Conservation (phyloP, 2,888 invertebrate genomes). For the Lepidocyrtoides sp. region DNA sequence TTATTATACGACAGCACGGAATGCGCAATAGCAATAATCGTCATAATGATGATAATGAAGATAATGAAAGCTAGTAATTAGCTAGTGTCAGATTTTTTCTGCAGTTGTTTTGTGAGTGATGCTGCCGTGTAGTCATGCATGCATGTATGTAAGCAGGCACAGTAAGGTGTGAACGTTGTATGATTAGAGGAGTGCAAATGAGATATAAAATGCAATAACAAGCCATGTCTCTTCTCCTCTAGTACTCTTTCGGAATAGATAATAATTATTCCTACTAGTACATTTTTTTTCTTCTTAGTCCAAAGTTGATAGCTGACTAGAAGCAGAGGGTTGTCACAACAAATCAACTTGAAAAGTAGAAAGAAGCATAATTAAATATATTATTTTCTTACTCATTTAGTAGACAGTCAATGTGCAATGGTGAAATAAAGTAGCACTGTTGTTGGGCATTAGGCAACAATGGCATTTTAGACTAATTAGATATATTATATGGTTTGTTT, state of each 20-base stretch:
- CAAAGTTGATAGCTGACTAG: neutral
- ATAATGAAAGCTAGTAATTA: slow-evolving; percentile 73
- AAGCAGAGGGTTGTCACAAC: slow-evolving; percentile 54
- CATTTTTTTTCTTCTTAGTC: no score
- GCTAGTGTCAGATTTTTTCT: slow-evolving; percentile 21
- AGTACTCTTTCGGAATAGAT: slow-evolving; percentile 12
- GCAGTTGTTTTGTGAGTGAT: neutral
- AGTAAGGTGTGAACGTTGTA: slow-evolving; percentile 26
- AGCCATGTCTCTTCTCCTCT: neutral
- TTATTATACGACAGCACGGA: neutral
- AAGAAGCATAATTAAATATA: neutral
- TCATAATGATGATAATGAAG: slow-evolving; percentile 50
- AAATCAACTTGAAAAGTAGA: slow-evolving; percentile 57
- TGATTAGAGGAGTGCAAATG: slow-evolving; percentile 47
- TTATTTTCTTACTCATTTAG: neutral
- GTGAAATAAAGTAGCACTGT: neutral
- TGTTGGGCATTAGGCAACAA: neutral
- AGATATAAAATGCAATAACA: slow-evolving; percentile 40
- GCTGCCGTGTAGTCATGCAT: neutral
- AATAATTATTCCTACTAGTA: neutral
- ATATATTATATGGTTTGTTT: neutral
- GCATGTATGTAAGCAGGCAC: neutral
- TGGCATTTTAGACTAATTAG: slow-evolving; percentile 60
- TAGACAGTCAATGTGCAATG: slow-evolving; percentile 2
- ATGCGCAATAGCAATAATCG: slow-evolving; percentile 42